Conservation (phyloP, 2,797 vertebrate species). For the Botia kubotai region DNA sequence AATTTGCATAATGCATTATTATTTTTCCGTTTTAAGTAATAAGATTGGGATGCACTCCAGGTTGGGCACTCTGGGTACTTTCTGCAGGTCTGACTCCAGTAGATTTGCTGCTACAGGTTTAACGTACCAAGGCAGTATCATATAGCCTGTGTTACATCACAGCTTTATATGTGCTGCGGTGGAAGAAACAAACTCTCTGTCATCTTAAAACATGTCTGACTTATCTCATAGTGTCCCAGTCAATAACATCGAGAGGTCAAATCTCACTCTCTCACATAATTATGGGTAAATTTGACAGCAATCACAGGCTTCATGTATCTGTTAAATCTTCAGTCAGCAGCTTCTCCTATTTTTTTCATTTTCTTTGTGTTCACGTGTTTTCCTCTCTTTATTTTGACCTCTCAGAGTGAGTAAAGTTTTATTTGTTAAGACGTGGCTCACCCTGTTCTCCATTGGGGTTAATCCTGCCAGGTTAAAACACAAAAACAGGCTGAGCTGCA, state of each 20-base stretch:
- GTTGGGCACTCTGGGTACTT: no score
- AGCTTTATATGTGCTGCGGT: conserved; percentile 13
- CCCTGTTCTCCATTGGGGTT: conserved; percentile 19
- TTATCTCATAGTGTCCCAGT: conserved; percentile 2
- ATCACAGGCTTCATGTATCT: conserved; percentile 15
- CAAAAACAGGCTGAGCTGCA: neutral
- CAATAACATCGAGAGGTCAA: conserved; percentile 4
- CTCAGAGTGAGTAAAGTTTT: neutral
- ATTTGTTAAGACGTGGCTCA: conserved; percentile 13
- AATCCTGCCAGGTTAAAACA: conserved; percentile 9
- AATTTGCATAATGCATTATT: no score
- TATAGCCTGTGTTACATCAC: conserved; percentile 34
- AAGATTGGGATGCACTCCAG: no score
- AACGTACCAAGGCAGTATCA: no score
- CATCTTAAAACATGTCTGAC: conserved; percentile 3
- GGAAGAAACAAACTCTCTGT: conserved; percentile 16
- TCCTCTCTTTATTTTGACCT: neutral
- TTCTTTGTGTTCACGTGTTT: conserved; percentile 2
- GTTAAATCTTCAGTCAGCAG: neutral
- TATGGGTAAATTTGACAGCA: conserved; percentile 11
- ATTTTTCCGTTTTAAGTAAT: no score
- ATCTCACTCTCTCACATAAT: neutral
- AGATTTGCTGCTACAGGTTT: no score
- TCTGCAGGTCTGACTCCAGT: no score
- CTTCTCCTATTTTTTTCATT: conserved; percentile 10